phyloP scores from a whole-genome alignment of 2,888 invertebrate species.

The Agonopterix subpropinquella region DNA sequence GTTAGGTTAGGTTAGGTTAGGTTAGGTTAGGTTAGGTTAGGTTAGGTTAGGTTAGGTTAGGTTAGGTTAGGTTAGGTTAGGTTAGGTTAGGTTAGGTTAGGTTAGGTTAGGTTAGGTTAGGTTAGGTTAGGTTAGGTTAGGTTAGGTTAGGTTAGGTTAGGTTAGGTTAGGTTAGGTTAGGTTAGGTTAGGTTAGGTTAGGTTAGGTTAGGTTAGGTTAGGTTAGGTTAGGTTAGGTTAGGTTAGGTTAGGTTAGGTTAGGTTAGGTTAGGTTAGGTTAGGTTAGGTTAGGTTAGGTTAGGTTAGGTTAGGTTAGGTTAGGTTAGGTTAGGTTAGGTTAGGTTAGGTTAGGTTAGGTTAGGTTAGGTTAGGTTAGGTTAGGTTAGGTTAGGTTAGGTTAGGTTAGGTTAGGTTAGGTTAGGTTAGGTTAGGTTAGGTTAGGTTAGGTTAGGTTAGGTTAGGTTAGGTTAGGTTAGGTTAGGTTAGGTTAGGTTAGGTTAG shows the following conservation, averaged over 20 bases:
- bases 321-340: slow-evolving; percentile 12
- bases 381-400: slow-evolving; percentile 12
- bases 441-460: slow-evolving; percentile 12
- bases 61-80: slow-evolving; percentile 17
- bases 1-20: slow-evolving; percentile 8
- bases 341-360: slow-evolving; percentile 13
- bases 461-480: slow-evolving; percentile 11
- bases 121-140: slow-evolving; percentile 14
- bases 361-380: slow-evolving; percentile 12
- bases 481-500: slow-evolving; percentile 10
- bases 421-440: slow-evolving; percentile 15
- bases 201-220: slow-evolving; percentile 12
- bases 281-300: slow-evolving; percentile 12
- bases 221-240: slow-evolving; percentile 13
- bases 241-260: slow-evolving; percentile 12
- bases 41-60: slow-evolving; percentile 18
- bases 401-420: slow-evolving; percentile 12
- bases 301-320: slow-evolving; percentile 12
- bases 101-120: slow-evolving; percentile 15
- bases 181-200: slow-evolving; percentile 12
- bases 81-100: slow-evolving; percentile 17
- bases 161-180: slow-evolving; percentile 11
- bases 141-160: slow-evolving; percentile 14
- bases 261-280: slow-evolving; percentile 8
- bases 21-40: slow-evolving; percentile 13